A percentile compares a stretch with the other conserved stretches of the same genome.
These are phyloP conservation scores for Bergia sp. DNA, from an alignment of 92 coral and sea anemone genomes.

Conservation along the genomic window DNA sequence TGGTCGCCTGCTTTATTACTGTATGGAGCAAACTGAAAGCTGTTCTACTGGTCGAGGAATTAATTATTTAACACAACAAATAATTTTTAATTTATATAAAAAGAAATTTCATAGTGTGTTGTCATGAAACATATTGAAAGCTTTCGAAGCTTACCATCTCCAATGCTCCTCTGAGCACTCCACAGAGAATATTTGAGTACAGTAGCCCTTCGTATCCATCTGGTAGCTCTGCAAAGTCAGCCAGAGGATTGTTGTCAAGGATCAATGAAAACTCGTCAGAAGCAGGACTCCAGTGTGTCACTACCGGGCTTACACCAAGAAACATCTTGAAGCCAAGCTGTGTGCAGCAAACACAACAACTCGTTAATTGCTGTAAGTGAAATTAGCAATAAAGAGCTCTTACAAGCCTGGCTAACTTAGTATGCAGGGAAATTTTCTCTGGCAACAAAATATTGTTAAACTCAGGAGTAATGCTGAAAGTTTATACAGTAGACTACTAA, in stretches of 20 bases:
- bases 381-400: no score
- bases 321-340: conserved; percentile 97
- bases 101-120: not conserved
- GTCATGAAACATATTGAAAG: not conserved
- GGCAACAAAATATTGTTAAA: no score
- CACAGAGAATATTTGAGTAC: conserved; percentile 95
- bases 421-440: no score
- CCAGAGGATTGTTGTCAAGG: conserved; percentile 93
- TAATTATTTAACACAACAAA: no score
- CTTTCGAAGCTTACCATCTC: conserved; percentile 78
- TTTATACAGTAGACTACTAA: no score
- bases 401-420: no score
- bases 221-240: conserved; percentile 97
- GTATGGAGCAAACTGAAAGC: no score
- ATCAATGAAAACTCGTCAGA: conserved; percentile 94
- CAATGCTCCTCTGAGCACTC: conserved; percentile 92
- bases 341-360: not conserved
- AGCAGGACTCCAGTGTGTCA: conserved; percentile 97
- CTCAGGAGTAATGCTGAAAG: no score
- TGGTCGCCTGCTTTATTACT: no score
- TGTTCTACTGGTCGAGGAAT: no score
- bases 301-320: conserved; percentile 94
- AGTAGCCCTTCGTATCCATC: conserved; percentile 88
- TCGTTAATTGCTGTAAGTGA: no score
- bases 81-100: not conserved